Conservation (phyloP, 2,113 vertebrate genomes). For the Urocynchramus pylzowi region DNA sequence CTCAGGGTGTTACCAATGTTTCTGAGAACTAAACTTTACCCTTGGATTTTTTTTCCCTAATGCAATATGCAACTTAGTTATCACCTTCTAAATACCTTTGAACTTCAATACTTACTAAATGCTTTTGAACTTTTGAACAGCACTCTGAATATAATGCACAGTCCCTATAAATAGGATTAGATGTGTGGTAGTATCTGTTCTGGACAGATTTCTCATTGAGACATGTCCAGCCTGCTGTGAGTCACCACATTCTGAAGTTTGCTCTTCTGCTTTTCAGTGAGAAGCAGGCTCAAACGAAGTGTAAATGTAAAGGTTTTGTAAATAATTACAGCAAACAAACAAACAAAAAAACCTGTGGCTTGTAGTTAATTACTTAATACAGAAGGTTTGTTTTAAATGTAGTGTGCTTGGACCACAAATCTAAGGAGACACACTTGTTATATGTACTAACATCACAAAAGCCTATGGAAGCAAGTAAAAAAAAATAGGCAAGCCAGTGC, state of each 20-base stretch:
- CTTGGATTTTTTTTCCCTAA: not conserved
- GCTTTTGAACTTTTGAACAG: not conserved
- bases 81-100: not conserved
- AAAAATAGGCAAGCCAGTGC: not conserved
- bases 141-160: not conserved
- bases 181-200: not conserved
- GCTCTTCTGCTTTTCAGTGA: not conserved
- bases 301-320: not conserved
- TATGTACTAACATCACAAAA: not conserved
- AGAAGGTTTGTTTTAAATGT: not conserved
- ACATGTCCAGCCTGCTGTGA: not conserved
- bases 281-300: not conserved
- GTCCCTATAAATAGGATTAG: not conserved
- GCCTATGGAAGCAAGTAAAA: not conserved
- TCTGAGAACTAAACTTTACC: not conserved
- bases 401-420: not conserved
- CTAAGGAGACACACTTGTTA: not conserved
- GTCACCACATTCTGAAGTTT: not conserved
- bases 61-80: not conserved
- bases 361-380: not conserved
- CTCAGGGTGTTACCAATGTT: not conserved
- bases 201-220: not conserved
- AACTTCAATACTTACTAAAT: too few relatives aligned
- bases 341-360: not conserved
- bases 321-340: not conserved